A percentile compares a stretch with the other conserved stretches of the same genome.
phyloP scores from a whole-genome alignment of 2,113 vertebrate species.

The Holacanthus passer region DNA sequence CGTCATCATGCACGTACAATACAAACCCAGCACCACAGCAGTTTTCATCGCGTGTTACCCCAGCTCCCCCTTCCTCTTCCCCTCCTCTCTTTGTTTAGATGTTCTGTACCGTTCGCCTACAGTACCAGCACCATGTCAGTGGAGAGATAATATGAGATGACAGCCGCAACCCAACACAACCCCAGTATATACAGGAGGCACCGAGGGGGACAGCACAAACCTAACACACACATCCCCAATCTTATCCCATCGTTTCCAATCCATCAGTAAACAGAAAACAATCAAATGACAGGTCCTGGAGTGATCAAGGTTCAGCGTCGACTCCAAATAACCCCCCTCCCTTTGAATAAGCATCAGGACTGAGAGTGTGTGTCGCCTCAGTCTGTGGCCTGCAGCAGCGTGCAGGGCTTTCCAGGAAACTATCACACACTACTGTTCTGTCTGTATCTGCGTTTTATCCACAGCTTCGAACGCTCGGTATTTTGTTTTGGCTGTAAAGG shows the following conservation, averaged over 20 bases:
- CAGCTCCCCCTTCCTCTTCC: not conserved
- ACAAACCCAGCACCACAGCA: too few species aligned
- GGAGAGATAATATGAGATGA: conserved; percentile 74
- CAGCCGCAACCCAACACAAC: conserved; percentile 72
- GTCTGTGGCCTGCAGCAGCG: conserved; percentile 3
- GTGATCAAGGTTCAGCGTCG: conserved; percentile 61
- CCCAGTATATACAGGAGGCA: conserved; percentile 55
- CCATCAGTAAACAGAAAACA: conserved; percentile 68
- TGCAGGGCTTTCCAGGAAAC: conserved; percentile 35
- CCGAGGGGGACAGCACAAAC: conserved; percentile 59
- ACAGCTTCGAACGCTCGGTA: too few species aligned
- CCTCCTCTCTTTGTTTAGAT: conserved; percentile 16
- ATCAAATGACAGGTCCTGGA: conserved; percentile 71
- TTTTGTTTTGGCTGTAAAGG: not conserved
- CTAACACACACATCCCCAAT: conserved; percentile 39
- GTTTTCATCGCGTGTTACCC: not conserved
- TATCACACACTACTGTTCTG: not conserved
- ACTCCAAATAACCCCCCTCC: conserved; percentile 37
- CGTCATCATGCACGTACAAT: too few species aligned
- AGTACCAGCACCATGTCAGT: conserved; percentile 58
- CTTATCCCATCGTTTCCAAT: conserved; percentile 64
- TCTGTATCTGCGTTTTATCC: not conserved
- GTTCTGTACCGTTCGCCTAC: conserved; percentile 39
- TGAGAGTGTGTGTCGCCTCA: conserved; percentile 18
- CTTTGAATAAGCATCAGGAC: conserved; percentile 12